A percentile compares a stretch with the other conserved stretches of the same genome.
Evolutionary conservation across 2,113 vertebrate genomes (phyloP).

Genomic region (Callaeas wilsoni): DNA sequence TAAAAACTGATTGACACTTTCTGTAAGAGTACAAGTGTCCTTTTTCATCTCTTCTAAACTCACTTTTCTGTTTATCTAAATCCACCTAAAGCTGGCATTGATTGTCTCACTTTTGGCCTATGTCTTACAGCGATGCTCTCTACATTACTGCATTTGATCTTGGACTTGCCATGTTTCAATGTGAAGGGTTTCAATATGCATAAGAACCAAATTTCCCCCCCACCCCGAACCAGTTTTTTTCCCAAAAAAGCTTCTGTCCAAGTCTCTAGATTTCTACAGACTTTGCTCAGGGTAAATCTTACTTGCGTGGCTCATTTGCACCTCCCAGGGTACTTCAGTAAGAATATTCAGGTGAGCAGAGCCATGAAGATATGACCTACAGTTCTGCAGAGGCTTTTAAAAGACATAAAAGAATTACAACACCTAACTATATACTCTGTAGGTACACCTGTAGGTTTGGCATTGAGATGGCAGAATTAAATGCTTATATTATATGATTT

Average conservation of each 20-base stretch:
- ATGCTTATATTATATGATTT: background rate
- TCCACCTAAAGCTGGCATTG: background rate
- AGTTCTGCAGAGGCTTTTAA: background rate
- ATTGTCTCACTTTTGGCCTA: background rate
- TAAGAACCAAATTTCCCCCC: background rate
- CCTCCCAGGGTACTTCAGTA: background rate
- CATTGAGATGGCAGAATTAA: background rate
- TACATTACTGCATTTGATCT: background rate
- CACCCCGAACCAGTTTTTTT: background rate
- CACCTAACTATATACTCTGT: background rate
- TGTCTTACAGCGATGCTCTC: background rate
- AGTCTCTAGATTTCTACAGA: background rate
- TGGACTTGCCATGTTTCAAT: background rate
- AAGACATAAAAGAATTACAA: background rate
- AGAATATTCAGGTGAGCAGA: background rate
- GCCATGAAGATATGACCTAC: background rate
- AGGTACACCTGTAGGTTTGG: background rate
- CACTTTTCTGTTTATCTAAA: conserved; percentile 10
- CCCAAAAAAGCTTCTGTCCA: background rate
- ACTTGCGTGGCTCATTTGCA: background rate
- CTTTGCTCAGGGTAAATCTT: background rate
- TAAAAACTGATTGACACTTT: background rate
- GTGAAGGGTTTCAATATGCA: background rate
- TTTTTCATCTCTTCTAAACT: background rate
- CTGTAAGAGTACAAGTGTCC: background rate